Conservation (phyloP, 2,888 invertebrate species). For the Agriotes lineatus region DNA sequence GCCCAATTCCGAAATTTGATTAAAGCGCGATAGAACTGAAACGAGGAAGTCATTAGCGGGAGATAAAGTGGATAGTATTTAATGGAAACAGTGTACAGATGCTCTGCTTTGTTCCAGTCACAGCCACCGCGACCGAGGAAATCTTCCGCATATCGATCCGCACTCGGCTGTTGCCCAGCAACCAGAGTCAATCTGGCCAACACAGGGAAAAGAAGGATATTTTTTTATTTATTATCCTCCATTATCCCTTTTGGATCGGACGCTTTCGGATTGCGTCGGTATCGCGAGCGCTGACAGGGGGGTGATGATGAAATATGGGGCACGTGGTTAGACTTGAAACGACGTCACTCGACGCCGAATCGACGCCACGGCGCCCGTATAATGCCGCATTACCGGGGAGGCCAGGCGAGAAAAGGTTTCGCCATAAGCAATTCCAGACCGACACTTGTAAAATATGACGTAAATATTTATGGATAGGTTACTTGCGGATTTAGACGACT, state of each 20-base stretch:
- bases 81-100: slow-evolving; percentile 42
- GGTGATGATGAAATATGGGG: slow-evolving; percentile 80
- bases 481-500: slow-evolving; percentile 37
- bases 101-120: slow-evolving; percentile 57
- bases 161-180: slow-evolving; percentile 69
- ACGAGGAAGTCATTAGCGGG: slow-evolving; percentile 23
- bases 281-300: slow-evolving; percentile 58
- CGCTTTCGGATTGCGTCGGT: slow-evolving; percentile 55
- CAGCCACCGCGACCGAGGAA: slow-evolving; percentile 59
- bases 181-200: slow-evolving; percentile 72
- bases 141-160: slow-evolving; percentile 69
- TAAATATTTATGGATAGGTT: slow-evolving; percentile 55
- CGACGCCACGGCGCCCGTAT: slow-evolving; percentile 66
- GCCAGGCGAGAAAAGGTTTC: slow-evolving; percentile 58
- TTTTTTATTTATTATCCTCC: slow-evolving; percentile 67
- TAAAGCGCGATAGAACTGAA: background rate
- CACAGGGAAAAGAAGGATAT: slow-evolving; percentile 65
- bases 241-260: slow-evolving; percentile 63
- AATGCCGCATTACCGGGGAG: slow-evolving; percentile 62
- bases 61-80: slow-evolving; percentile 31
- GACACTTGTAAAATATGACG: slow-evolving; percentile 57
- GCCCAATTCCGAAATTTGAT: background rate
- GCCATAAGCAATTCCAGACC: slow-evolving; percentile 54
- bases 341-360: slow-evolving; percentile 73
- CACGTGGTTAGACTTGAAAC: slow-evolving; percentile 81